Percentiles rank a stretch among this genome's conserved stretches.
Evolutionary conservation across 2,888 invertebrate genomes (phyloP).

Genomic region (Caenorhabditis japonica): DNA sequence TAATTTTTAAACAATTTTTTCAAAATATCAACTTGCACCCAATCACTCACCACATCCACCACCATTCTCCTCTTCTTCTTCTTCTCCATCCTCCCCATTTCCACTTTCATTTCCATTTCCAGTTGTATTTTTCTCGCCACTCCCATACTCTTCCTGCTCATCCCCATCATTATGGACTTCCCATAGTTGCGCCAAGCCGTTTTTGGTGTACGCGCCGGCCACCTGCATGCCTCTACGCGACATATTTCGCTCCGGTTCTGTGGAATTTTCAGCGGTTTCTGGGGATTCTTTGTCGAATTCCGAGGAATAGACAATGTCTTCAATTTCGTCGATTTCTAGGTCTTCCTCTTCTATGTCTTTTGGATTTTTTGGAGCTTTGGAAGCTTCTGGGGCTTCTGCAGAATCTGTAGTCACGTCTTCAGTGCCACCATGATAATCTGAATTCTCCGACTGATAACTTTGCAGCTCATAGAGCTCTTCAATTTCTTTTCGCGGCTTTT

Average conservation of each 20-base stretch:
- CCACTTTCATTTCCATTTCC: slow-evolving; percentile 8
- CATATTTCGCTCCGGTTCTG: background rate
- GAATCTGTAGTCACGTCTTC: background rate
- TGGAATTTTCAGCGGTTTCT: background rate
- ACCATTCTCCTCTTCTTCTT: slow-evolving; percentile 20
- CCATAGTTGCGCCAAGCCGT: slow-evolving; percentile 29
- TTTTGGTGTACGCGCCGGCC: slow-evolving; percentile 10
- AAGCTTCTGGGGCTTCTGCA: background rate
- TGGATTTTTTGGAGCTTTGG: background rate
- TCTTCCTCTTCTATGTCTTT: background rate
- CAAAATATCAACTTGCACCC: too few relatives aligned
- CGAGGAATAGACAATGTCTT: background rate
- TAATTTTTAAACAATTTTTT: too few relatives aligned
- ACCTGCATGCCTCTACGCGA: slow-evolving; percentile 17
- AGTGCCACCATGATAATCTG: slow-evolving; percentile 11
- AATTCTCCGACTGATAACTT: slow-evolving; percentile 20
- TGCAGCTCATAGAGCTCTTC: slow-evolving; percentile 6
- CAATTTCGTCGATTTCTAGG: background rate
- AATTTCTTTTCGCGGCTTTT: slow-evolving; percentile 18
- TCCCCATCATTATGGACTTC: slow-evolving; percentile 32
- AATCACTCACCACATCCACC: slow-evolving; percentile 29
- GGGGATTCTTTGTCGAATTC: too few relatives aligned
- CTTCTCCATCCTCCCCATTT: slow-evolving; percentile 4
- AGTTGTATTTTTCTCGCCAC: slow-evolving; percentile 13
- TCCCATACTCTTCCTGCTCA: slow-evolving; percentile 24